These are phyloP conservation scores for Macrotis lagotis DNA, from an alignment of 2,113 vertebrate genomes.

Conservation along the genomic window DNA sequence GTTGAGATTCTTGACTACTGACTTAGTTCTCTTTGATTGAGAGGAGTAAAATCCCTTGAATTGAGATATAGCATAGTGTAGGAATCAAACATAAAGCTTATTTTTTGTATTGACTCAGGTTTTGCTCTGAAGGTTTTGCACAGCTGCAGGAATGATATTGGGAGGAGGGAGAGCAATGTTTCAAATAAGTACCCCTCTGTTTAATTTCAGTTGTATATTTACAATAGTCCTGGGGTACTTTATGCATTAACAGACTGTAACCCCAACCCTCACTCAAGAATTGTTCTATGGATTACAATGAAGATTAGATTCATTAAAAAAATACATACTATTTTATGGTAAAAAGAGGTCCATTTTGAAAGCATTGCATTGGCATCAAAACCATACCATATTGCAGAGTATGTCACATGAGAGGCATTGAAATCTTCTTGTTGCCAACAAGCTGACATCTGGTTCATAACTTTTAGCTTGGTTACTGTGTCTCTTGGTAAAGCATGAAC, in stretches of 20 bases:
- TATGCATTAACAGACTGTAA: background rate
- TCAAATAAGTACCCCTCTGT: background rate
- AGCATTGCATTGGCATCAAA: background rate
- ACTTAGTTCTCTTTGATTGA: background rate
- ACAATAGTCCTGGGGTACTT: background rate
- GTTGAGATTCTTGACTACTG: background rate
- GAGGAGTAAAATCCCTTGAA: background rate
- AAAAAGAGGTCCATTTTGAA: slow-evolving; percentile 5
- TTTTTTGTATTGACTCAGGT: background rate
- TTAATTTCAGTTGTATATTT: background rate
- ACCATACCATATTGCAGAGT: background rate
- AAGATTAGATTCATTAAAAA: background rate
- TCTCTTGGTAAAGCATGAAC: slow-evolving; percentile 22
- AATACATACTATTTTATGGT: slow-evolving; percentile 29
- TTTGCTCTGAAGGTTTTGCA: background rate
- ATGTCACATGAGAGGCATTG: fast-evolving
- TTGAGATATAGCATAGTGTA: background rate
- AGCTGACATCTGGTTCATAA: slow-evolving; percentile 67
- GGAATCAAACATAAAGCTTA: background rate
- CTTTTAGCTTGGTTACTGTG: slow-evolving; percentile 43
- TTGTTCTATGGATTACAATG: background rate
- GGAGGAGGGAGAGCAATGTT: background rate
- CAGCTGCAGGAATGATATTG: background rate
- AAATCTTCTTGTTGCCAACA: background rate
- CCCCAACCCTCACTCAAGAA: background rate